Evolutionary conservation across 2,888 invertebrate species (phyloP), one percentile per base, ranked within the genome.

Genomic region (Lingula anatina): DNA sequence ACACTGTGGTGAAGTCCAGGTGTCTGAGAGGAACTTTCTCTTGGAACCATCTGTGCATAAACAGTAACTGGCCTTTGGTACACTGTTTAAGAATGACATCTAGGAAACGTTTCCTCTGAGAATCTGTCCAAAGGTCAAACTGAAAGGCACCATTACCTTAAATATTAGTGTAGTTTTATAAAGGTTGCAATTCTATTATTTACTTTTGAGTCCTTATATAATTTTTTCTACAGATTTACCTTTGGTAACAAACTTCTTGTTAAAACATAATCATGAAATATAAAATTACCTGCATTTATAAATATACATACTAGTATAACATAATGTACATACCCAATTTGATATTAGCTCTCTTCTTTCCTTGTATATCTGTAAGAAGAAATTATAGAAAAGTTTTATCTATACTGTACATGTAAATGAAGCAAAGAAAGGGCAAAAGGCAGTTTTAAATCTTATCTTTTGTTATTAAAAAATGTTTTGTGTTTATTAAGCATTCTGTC

Each of bases 101-200:
- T 36, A 75, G 59, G 51, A 75, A 75, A 20, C 67, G 50, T 50
- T 71, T 69, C 28, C 75, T 53, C 56, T 76, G 76, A 3, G 65
- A 59, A 54, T 73, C 71, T n/a, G 68, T 70, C 76, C 76, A 76
- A 31, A 75, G 47, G 50, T 75, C 76, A 66, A 73, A 76, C 75
- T 75, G 59, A 28, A 62, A 27, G 21, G 15, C 9, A 31, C 9
- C 9, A 12, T 9, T 9, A 31, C 15, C 15, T 31, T 15, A 31
- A 15, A 31, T 31, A 15, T 12, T 12, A 31, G 15, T 31, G 31
- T 31, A 15, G 15, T 31, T 9, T 31, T 15, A 15, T 31, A 31
- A 12, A 12, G 15, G 31, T 15, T n/a, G n/a, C n/a, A n/a, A n/a
- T n/a, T n/a, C n/a, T n/a, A n/a, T n/a, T n/a, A n/a, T n/a, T n/a